Evolutionary conservation across 2,113 vertebrate species (phyloP), one percentile per base, ranked within the genome.

Genomic region (Microcebus ravelobensis): DNA sequence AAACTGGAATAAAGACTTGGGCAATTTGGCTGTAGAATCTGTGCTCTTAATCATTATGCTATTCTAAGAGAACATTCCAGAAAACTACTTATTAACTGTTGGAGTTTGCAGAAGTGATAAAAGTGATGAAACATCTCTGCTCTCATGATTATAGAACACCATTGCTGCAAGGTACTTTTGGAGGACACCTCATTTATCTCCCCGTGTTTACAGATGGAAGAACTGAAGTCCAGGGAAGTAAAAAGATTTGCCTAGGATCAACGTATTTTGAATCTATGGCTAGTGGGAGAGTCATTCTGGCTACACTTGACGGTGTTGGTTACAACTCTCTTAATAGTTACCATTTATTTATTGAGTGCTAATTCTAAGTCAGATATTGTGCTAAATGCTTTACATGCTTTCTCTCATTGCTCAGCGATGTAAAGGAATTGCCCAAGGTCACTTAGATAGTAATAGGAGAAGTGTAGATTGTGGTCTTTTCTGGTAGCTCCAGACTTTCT

Each of bases 81-180:
- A 96, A 96, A 93, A 34, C 12, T 34, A 42, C 25, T 55, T 74
- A 48, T 52, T 59, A 29, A 8, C 20, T 29, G 8, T 81, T 94
- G 92, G 18, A 91, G 23, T 76, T 97, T 90, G 29, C 48, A 63
- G 25, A 94, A 48, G 31, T 68, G 82, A 74, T 61, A 25, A 68
- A 87, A 91, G 42, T 13, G 36, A 48, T 71, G 42, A 79, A 61
- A 67, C 8, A 7, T 55, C 57, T 96, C 67, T 91, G n/a, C 9
- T 91, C 9, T 71, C 23, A 3, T 74, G 14, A 45, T 61, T 68
- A 90, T 31, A 59, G 23, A 96, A 68, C 9, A 31, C n/a, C 45
- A 39, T 17, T 45, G 15, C n/a, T 59, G 20, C 81, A 95, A 91
- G 23, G 14, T 61, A 10, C 1, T 63, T 70, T 70, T 8, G 11